Evolutionary conservation across 2,113 vertebrate species (phyloP).

Genomic region (Myiagra hebetior): DNA sequence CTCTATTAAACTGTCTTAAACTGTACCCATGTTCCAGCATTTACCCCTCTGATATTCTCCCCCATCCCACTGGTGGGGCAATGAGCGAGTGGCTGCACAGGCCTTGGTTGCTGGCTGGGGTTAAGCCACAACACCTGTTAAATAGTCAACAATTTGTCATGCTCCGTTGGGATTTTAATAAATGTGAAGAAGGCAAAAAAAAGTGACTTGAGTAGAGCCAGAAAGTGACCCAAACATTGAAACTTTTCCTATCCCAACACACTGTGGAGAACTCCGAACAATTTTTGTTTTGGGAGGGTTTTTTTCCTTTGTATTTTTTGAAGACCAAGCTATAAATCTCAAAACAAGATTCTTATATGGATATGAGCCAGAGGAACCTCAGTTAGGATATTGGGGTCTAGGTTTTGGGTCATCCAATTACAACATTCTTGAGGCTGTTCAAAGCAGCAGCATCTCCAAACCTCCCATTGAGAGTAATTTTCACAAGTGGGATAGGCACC

Average conservation of each 20-base stretch:
- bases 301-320: neutral
- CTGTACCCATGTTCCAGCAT: neutral
- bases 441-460: neutral
- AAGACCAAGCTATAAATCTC: neutral
- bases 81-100: rapidly evolving
- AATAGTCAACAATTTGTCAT: neutral
- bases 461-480: neutral
- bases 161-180: neutral
- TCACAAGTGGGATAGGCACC: neutral
- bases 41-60: neutral
- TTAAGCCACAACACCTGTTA: neutral
- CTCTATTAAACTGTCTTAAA: neutral
- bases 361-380: neutral
- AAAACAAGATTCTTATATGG: neutral
- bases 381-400: neutral
- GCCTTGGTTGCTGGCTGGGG: neutral
- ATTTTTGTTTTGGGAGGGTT: neutral
- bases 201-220: neutral
- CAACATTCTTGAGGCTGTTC: neutral
- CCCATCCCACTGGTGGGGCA: too few relatives aligned
- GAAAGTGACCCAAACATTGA: neutral
- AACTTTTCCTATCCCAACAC: neutral
- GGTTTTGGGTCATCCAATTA: neutral
- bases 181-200: neutral
- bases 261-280: neutral